Base-by-base conservation (phyloP, 2,888 invertebrate species). In the Andrena trimmerana region DNA sequence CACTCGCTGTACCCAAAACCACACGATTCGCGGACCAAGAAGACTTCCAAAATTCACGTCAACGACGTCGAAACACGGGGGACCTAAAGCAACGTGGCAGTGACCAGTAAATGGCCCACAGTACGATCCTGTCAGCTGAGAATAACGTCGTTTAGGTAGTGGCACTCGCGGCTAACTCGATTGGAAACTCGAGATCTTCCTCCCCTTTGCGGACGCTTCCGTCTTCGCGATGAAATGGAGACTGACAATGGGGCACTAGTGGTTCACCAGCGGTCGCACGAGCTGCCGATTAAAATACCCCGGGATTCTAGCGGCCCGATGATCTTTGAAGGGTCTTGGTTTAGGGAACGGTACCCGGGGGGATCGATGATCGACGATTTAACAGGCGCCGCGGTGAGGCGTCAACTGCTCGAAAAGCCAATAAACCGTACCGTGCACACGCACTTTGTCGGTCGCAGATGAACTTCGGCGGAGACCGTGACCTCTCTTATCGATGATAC, bases 401-500 rank as follows among this genome's bases (percentile, higher is more conserved):
- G 62, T 36, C n/a, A 16, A 67, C 65, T 33, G 71, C 16, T 72
- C 36, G 65, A 70, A 74, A 80, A 63, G 50, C 8, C n/a, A 50
- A 52, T 62, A 48, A 78, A 85, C 13, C 20, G 20, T 8, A 24
- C 10, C 48, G 60, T 27, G 29, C 24, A 31, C 20, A 54, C 27
- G 24, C 52, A 42, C 42, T 86, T 87, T 33, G 78, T 52, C 63
- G 66, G 13, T 7, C 65, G 54, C 77, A 69, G 88, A 86, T 86
- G 83, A 89, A 87, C 87, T 84, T 86, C 69, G 72, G 82, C 84
- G 50, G 36, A 62, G 87, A 52, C 86, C 85, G 42, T 87, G 90
- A 90, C 90, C 90, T 89, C 79, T 87, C 83, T 86, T 86, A 88
- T 85, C 87, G 78, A 73, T 70, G 62, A 87, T 81, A 71, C 66